Conservation (phyloP, 2,888 invertebrate genomes). For the Drosophila merina region DNA sequence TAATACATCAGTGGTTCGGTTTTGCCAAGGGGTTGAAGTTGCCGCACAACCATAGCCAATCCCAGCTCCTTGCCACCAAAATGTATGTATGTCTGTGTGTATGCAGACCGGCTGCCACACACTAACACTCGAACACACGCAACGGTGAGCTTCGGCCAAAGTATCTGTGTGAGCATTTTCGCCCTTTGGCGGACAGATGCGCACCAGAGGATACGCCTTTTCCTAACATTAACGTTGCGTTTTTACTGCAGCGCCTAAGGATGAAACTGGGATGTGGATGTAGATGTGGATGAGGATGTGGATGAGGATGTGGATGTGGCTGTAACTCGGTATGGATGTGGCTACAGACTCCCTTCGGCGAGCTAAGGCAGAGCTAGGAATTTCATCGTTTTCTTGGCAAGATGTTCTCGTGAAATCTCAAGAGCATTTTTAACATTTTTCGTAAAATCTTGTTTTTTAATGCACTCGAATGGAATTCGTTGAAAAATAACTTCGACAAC, state of each 20-base stretch:
- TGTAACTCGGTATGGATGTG: neutral
- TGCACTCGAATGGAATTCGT: constrained; percentile 70
- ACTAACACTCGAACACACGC: constrained; percentile 5
- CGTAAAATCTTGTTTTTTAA: constrained; percentile 66
- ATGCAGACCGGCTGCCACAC: constrained; percentile 40
- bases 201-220: constrained; percentile 52
- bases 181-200: constrained; percentile 45
- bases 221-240: constrained; percentile 34
- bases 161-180: constrained; percentile 27
- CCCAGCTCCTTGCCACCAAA: constrained; percentile 55
- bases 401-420: constrained; percentile 71
- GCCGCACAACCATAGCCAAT: constrained; percentile 62
- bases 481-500: constrained; percentile 63
- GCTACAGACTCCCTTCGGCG: constrained; percentile 55
- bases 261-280: constrained; percentile 1
- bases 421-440: constrained; percentile 75
- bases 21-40: constrained; percentile 56
- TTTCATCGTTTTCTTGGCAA: constrained; percentile 65
- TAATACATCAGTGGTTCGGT: constrained; percentile 34
- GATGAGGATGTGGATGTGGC: neutral
- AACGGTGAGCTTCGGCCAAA: constrained; percentile 10
- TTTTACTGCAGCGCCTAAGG: constrained; percentile 25
- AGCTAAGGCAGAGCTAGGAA: constrained; percentile 52
- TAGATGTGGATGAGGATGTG: neutral
- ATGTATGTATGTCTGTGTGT: constrained; percentile 24